A percentile compares a stretch with the other conserved stretches of the same genome.
These are phyloP conservation scores for Heterodera carotae DNA, from an alignment of 1,140 invertebrate species.

Conservation along the genomic window DNA sequence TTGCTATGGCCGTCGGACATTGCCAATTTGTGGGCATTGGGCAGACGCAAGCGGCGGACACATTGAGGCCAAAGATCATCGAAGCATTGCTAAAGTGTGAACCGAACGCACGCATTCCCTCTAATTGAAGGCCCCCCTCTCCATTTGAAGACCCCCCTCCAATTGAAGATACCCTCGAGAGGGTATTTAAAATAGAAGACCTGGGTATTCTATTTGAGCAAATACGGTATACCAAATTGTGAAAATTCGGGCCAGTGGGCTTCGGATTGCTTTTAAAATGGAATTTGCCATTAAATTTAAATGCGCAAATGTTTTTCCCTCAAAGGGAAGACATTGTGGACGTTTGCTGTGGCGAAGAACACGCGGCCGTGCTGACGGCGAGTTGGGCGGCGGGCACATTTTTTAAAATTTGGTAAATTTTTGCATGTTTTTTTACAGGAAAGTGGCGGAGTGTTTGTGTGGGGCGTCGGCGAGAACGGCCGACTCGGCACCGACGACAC, in stretches of 20 bases:
- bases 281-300: background rate
- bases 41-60: constrained; percentile 70
- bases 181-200: constrained; percentile 5
- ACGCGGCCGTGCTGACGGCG: constrained; percentile 72
- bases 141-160: too few species aligned
- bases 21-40: constrained; percentile 76
- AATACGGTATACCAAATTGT: too few species aligned
- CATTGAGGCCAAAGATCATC: constrained; percentile 72
- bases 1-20: constrained; percentile 76
- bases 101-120: too few species aligned
- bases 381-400: background rate
- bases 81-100: constrained; percentile 69
- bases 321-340: constrained; percentile 72
- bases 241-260: too few species aligned
- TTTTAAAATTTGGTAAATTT: constrained; percentile 33
- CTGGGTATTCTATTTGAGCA: background rate
- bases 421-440: constrained; percentile 44
- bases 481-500: constrained; percentile 73
- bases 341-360: constrained; percentile 73
- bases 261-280: too few species aligned
- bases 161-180: constrained; percentile 12
- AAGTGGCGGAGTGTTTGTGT: constrained; percentile 73
- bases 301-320: constrained; percentile 41
- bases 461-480: constrained; percentile 74
- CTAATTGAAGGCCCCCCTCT: too few species aligned